Conservation (phyloP, 2,113 vertebrate genomes). For the Coturnix japonica region DNA sequence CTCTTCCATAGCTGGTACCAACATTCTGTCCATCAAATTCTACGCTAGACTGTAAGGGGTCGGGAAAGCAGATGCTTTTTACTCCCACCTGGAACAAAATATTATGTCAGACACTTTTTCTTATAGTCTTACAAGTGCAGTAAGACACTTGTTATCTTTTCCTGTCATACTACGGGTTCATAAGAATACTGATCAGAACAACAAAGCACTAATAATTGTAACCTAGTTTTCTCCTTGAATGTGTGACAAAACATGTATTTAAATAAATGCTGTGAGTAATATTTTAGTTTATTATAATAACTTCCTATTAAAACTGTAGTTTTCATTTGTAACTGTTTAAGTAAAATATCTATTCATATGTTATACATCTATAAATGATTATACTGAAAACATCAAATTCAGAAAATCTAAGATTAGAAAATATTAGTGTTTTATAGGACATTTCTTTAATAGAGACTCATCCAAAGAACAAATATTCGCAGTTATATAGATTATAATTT, state of each 20-base stretch:
- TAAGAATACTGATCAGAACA: background rate
- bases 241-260: background rate
- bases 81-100: slow-evolving; percentile 78
- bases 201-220: slow-evolving; percentile 2
- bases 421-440: background rate
- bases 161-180: slow-evolving; percentile 14
- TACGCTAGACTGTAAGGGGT: slow-evolving; percentile 42
- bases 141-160: slow-evolving; percentile 41
- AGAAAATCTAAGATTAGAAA: background rate
- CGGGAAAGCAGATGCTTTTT: slow-evolving; percentile 75
- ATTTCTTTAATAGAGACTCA: background rate
- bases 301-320: background rate
- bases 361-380: background rate
- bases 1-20: slow-evolving; percentile 81
- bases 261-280: background rate
- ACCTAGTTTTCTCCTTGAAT: slow-evolving; percentile 26
- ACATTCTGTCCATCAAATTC: slow-evolving; percentile 77
- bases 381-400: background rate
- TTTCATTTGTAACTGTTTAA: background rate
- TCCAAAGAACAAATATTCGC: background rate
- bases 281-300: slow-evolving; percentile 21
- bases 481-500: background rate
- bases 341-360: background rate
- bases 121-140: background rate
- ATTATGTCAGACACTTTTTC: slow-evolving; percentile 39